Base-by-base conservation (phyloP, 2,888 invertebrate genomes). In the Antitype chi region DNA sequence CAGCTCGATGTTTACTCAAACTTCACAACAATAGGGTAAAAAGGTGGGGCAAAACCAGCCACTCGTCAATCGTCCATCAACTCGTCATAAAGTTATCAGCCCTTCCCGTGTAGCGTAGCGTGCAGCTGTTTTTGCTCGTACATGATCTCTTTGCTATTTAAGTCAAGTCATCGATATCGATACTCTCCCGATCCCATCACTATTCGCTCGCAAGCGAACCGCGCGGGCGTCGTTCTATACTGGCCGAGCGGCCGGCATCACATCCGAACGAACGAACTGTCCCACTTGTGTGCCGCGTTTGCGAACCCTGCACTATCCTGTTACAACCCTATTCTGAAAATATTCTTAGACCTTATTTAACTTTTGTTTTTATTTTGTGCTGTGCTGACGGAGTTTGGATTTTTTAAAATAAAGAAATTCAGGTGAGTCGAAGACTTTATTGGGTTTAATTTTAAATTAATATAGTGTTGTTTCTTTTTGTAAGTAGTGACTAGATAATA, bases 241-340 rank as follows among this genome's bases (percentile, higher is more conserved):
- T 93, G 96, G 92, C 94, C 96, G 94, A 93, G 94, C 95, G 95
- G 94, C 94, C 94, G 94, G 94, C 96, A 94, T 94, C 94, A 92
- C 92, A 91, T 92, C 92, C 96, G 96, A 96, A 96, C 96, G 96
- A 96, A 96, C 96, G 96, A 96, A 92, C 93, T 90, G 91, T 87
- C 89, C 88, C 90, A 88, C 90, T 87, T 91, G 92, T 94, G 94
- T 95, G 93, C 92, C 93, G 95, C 94, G 94, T 95, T 94, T 94
- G 93, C 94, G 93, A 94, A 93, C 91, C 90, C 90, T 90, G 91
- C 90, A 90, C 88, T 85, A 89, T 87, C 86, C 84, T 87, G 89
- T 90, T 91, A 88, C 88, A 86, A 86, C 88, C 89, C 81, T 86
- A 80, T 73, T 74, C 55, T 25, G 60, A 82, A 78, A 78, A 70